Conservation (phyloP, 2,113 vertebrate species). For the Asarcornis scutulata region DNA sequence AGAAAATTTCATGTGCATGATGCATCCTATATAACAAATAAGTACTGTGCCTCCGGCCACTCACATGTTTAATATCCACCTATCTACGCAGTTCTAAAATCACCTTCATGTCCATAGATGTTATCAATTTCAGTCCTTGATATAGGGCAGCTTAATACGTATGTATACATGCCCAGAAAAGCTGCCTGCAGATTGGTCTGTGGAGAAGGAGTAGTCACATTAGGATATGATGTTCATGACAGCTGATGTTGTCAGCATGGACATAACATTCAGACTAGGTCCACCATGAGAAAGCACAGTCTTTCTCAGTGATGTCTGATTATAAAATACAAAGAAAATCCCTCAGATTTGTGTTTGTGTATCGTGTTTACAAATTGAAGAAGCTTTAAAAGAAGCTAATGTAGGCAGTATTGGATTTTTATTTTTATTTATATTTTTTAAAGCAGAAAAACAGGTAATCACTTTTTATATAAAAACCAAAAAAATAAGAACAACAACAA, state of each 20-base stretch:
- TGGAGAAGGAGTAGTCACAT: not conserved
- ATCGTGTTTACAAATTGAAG: not conserved
- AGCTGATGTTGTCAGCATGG: not conserved
- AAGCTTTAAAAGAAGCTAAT: not conserved
- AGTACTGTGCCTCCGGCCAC: not conserved
- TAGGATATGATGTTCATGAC: not conserved
- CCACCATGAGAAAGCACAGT: not conserved
- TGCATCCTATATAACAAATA: not conserved
- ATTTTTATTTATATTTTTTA: too few species aligned
- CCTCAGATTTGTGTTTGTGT: not conserved
- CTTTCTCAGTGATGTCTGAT: not conserved
- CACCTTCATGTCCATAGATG: rapidly evolving
- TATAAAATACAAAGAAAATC: not conserved
- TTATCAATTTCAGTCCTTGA: not conserved
- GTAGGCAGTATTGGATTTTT: not conserved
- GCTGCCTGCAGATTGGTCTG: not conserved
- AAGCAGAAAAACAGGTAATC: not conserved
- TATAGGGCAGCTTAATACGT: rapidly evolving
- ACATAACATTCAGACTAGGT: not conserved
- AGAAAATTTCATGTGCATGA: not conserved
- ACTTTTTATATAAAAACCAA: not conserved
- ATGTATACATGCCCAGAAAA: not conserved
- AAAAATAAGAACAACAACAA: not conserved
- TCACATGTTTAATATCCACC: not conserved
- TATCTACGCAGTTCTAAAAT: not conserved